These are phyloP conservation scores for Delichon dasypus DNA, from an alignment of 2,797 vertebrate genomes.

Conservation along the genomic window DNA sequence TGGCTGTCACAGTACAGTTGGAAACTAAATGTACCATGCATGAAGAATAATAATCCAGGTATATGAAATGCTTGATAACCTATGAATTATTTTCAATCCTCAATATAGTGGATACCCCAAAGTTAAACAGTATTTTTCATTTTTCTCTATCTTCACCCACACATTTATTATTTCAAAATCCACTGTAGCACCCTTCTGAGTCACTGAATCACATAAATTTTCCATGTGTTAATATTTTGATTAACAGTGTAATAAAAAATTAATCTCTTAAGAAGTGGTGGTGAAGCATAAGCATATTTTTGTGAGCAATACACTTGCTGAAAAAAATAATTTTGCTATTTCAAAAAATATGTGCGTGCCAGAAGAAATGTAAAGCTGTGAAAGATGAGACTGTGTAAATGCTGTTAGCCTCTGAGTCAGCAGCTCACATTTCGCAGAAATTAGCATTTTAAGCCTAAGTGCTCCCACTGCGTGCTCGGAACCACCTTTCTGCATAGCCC, in stretches of 20 bases:
- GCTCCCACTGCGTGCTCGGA: slow-evolving; percentile 29
- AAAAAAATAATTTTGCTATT: slow-evolving; percentile 19
- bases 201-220: background rate
- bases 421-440: slow-evolving; percentile 68
- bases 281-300: background rate
- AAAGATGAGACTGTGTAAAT: slow-evolving; percentile 39
- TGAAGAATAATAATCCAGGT: background rate
- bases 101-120: background rate
- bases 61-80: background rate
- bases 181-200: background rate
- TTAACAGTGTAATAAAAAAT: slow-evolving; percentile 42
- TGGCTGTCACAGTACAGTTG: background rate
- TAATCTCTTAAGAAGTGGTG: background rate
- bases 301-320: background rate
- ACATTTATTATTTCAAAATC: slow-evolving; percentile 12
- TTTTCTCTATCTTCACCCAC: background rate
- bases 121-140: slow-evolving; percentile 18
- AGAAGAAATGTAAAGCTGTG: slow-evolving; percentile 22
- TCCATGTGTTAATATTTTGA: slow-evolving; percentile 40
- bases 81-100: background rate
- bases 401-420: slow-evolving; percentile 68
- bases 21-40: background rate
- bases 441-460: slow-evolving; percentile 45
- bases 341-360: background rate
- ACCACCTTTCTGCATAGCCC: background rate